A percentile compares a stretch with the other conserved stretches of the same genome.
These are phyloP conservation scores for Hydra vulgaris DNA, from an alignment of 30 jellyfish, hydroid and myxozoan species.

Conservation along the genomic window DNA sequence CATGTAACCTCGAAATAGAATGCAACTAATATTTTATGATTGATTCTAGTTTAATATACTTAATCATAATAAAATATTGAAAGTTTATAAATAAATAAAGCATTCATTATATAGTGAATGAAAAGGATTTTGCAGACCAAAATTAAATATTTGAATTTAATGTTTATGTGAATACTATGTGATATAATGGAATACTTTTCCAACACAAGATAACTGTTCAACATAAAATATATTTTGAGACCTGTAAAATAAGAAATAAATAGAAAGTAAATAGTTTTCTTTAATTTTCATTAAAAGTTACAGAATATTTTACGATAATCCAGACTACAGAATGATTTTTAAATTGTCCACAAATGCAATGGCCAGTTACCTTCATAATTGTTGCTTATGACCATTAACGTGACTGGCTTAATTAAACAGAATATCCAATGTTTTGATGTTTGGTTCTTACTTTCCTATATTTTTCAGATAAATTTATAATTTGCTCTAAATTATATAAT, in stretches of 20 bases:
- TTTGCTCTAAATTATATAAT: too few relatives aligned
- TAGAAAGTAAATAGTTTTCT: background rate
- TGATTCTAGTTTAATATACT: background rate
- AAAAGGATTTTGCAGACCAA: too few relatives aligned
- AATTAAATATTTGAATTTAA: too few relatives aligned
- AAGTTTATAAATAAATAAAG: too few relatives aligned
- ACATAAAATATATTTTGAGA: background rate
- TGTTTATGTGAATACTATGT: too few relatives aligned
- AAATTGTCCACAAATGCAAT: background rate
- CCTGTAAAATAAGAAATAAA: background rate
- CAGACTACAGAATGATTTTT: background rate
- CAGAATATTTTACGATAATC: background rate
- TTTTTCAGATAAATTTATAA: background rate
- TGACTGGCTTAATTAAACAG: background rate
- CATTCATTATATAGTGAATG: background rate
- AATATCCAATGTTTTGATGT: background rate
- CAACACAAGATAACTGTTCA: background rate
- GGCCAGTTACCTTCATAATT: background rate
- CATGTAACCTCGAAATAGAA: background rate
- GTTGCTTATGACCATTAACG: background rate
- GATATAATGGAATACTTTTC: too few relatives aligned
- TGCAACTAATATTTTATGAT: background rate
- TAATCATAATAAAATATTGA: too few relatives aligned
- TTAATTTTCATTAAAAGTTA: too few relatives aligned
- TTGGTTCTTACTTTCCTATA: background rate